A percentile compares a stretch with the other conserved stretches of the same genome.
phyloP scores from a whole-genome alignment of 2,888 invertebrate genomes.

The Phrixothrix hirtus region DNA sequence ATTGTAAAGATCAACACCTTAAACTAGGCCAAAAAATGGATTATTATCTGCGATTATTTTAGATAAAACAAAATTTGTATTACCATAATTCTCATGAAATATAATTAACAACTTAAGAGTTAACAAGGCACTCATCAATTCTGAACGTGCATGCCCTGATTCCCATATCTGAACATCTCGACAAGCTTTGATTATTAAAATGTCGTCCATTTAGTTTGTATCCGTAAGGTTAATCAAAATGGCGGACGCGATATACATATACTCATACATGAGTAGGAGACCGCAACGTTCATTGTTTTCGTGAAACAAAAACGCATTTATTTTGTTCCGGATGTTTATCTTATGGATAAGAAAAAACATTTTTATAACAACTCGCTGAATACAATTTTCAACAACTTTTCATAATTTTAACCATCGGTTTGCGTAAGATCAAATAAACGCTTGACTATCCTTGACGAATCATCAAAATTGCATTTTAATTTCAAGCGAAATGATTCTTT shows the following conservation, averaged over 20 bases:
- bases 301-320: conserved; percentile 16
- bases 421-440: too few relatives aligned
- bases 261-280: conserved; percentile 25
- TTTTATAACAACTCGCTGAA: neutral
- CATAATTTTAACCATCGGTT: too few relatives aligned
- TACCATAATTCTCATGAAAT: conserved; percentile 7
- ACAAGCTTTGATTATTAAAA: neutral
- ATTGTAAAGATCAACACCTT: conserved; percentile 10
- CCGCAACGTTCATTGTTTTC: conserved; percentile 22
- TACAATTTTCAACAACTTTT: neutral
- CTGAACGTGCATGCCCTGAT: conserved; percentile 2
- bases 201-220: neutral
- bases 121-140: conserved; percentile 11
- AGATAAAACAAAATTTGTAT: neutral
- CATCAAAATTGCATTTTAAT: too few relatives aligned
- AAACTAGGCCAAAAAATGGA: conserved; percentile 15
- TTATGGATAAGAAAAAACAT: neutral
- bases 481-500: too few relatives aligned
- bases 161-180: conserved; percentile 4
- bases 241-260: conserved; percentile 7
- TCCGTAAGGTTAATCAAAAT: neutral
- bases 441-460: too few relatives aligned
- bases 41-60: conserved; percentile 5
- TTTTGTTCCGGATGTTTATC: conserved; percentile 23
- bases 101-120: conserved; percentile 5